Base-by-base conservation (phyloP, 2,113 vertebrate species). In the Solea solea region DNA sequence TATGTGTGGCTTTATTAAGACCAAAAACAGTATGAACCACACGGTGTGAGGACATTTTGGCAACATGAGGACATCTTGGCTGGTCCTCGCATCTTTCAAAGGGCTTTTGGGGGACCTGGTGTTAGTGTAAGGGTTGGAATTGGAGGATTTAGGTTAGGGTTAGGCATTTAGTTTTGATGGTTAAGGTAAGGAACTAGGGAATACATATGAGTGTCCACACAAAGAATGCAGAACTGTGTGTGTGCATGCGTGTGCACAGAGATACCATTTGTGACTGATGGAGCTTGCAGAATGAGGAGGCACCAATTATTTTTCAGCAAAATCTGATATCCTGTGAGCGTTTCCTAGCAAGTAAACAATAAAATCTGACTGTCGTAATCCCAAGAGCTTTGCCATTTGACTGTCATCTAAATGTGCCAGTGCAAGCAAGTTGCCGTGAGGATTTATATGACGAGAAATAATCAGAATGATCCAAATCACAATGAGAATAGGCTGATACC, bases 221-320 rank as follows among this genome's bases (percentile, higher is more conserved):
- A 21, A 21, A 21, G 21, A 21, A 21, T 21, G 21, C 21, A 21
- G 1, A 21, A 21, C 21, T 28, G 58, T 45, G 58, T 10, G 25
- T 68, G 64, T 48, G 42, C 7, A 8, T 44, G 42, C 42, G 8
- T 8, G 8, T 8, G 42, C 8, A 49, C 41, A 51, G 45, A 70
- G 69, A 75, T 61, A 70, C n/a, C 51, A 58, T 80, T 78, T 46
- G 76, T 13, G 46, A 61, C 27, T 28, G 53, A 73, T 68, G 61
- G 39, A 71, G 66, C 50, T 58, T 56, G 41, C 25, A 61, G 48
- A 75, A 61, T 7, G 13, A 64, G 46, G 55, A 56, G 69, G 15
- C n/a, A 28, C 21, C 27, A 8, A 46, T 71, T 69, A 81, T 74
- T 73, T 21, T 63, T 65, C 54, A 51, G 27, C 44, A 64, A 52